Conservation (phyloP, 2,797 vertebrate species). For the Microcaecilia unicolor region DNA sequence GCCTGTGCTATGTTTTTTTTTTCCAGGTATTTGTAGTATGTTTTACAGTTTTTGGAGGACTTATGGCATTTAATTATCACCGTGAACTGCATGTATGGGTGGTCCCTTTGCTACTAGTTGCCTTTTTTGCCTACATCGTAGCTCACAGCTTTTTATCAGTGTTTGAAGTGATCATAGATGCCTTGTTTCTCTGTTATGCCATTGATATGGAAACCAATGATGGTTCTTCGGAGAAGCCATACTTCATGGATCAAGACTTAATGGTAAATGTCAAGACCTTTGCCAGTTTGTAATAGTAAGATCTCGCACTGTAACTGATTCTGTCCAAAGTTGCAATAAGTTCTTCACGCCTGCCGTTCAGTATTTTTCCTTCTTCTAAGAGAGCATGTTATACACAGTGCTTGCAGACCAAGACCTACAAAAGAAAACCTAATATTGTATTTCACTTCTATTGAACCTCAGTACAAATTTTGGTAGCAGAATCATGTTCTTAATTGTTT, state of each 20-base stretch:
- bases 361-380: no score
- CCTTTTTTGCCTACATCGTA: slow-evolving; percentile 54
- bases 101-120: slow-evolving; percentile 49
- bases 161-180: slow-evolving; percentile 54
- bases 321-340: no score
- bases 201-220: slow-evolving; percentile 61
- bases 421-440: no score
- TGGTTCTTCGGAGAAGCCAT: slow-evolving; percentile 55
- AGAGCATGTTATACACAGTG: no score
- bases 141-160: slow-evolving; percentile 58
- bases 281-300: no score
- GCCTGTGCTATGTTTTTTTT: no score
- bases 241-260: slow-evolving; percentile 56
- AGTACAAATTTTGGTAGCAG: no score
- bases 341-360: not conserved
- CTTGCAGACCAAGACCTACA: no score
- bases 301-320: no score
- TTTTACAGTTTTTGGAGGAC: slow-evolving; percentile 58
- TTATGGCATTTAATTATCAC: slow-evolving; percentile 66
- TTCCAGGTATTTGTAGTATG: slow-evolving; percentile 58
- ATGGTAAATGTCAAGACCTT: slow-evolving; percentile 63
- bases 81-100: slow-evolving; percentile 53
- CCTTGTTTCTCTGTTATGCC: slow-evolving; percentile 55
- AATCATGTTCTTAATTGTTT: no score
- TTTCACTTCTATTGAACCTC: no score